phyloP scores from a whole-genome alignment of 2,797 vertebrate genomes.

The Petrocephalus sullivani region DNA sequence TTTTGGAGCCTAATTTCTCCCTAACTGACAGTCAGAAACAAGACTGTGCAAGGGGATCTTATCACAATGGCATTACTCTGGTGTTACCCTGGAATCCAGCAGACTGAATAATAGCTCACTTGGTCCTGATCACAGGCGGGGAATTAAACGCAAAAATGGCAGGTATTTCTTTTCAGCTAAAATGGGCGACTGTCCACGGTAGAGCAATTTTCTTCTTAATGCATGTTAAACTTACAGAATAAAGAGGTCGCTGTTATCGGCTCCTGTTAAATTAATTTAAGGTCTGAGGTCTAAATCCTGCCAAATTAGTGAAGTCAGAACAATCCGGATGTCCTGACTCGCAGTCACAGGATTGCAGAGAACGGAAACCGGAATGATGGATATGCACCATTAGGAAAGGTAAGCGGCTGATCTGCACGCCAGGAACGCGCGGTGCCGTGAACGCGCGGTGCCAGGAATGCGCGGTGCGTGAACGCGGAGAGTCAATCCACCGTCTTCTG shows the following conservation, averaged over 20 bases:
- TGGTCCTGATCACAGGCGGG: background rate
- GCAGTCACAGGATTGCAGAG: background rate
- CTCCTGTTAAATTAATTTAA: constrained; percentile 7
- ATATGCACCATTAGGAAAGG: background rate
- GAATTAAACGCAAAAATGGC: background rate
- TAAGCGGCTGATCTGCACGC: background rate
- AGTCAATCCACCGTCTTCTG: background rate
- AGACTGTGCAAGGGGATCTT: background rate
- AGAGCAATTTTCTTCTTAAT: background rate
- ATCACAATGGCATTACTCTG: background rate
- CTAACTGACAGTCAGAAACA: background rate
- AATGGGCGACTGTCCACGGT: background rate
- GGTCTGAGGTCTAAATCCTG: background rate
- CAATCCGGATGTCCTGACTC: background rate
- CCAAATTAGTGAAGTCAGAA: background rate
- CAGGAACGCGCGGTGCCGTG: background rate
- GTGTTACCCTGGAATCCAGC: background rate
- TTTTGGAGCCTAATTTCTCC: background rate
- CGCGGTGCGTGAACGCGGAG: background rate
- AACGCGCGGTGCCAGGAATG: too few relatives aligned
- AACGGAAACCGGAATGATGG: background rate
- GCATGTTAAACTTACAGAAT: background rate
- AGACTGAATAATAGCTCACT: background rate
- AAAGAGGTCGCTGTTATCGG: background rate
- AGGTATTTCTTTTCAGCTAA: background rate